Base-by-base conservation (phyloP, 2,113 vertebrate species). In the Grammatotria lemairii region DNA sequence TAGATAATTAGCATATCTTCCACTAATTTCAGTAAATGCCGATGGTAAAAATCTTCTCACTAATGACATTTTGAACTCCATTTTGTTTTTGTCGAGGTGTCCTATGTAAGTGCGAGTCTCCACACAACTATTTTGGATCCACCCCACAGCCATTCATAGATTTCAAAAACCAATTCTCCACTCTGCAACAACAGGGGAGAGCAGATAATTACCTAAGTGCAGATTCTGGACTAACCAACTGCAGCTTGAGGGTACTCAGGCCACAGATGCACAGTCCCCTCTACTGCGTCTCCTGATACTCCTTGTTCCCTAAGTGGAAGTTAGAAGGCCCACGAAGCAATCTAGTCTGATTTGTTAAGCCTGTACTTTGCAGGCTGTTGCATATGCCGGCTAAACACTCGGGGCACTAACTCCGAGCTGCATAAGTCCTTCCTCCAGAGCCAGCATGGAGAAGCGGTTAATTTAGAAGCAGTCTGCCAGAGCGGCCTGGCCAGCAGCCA, bases 391-490 rank as follows among this genome's bases (percentile, higher is more conserved):
- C 93, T 92, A 92, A 92, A 93, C 91, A 94, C 95, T 95, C 58
- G 70, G 91, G 95, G 95, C 93, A 88, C 92, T 86, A 89, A 96
- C 94, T 93, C 87, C 54, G 49, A 94, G 92, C 93, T 85, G 92
- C 91, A 38, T 91, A 94, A 93, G 92, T 95, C 95, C 94, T 94
- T 95, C 90, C 95, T 95, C 92, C 57, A 83, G 94, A 96, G 94
- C 88, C 89, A 40, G 88, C 87, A 82, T 94, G 89, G 88, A 95
- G 92, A 94, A 91, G 91, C 91, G 93, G 95, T 96, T 97, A 96
- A 96, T 97, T 96, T 96, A 96, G 96, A 95, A 95, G 95, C 94
- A 94, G 95, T 96, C 95, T 95, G 95, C 94, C 95, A 95, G 95
- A 95, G 95, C 92, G 91, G 93, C 95, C 94, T 96, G 96, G 96